A percentile compares a stretch with the other conserved stretches of the same genome.
phyloP scores from a whole-genome alignment of 2,113 vertebrate species.

The Trachemys scripta region DNA sequence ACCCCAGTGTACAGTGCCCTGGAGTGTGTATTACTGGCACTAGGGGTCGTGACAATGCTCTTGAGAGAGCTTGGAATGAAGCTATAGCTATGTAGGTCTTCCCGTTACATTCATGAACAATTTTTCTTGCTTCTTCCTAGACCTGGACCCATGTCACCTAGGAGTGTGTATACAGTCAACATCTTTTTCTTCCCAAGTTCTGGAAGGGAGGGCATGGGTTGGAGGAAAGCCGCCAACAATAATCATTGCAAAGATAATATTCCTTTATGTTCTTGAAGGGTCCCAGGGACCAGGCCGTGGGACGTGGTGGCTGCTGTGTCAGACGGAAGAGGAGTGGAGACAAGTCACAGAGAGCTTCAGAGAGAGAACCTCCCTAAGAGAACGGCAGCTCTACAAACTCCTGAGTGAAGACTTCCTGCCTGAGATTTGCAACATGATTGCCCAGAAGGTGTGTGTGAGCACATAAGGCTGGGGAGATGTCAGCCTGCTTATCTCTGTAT shows the following conservation, averaged over 20 bases:
- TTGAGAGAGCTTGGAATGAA: neutral
- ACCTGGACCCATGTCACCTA: neutral
- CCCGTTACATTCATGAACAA: neutral
- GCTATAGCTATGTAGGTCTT: neutral
- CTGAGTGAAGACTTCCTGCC: conserved; percentile 98
- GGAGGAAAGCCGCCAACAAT: neutral
- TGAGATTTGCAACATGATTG: conserved; percentile 97
- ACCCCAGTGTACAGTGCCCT: neutral
- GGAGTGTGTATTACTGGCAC: neutral
- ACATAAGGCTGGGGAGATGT: neutral
- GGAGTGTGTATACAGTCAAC: neutral
- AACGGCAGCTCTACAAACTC: conserved; percentile 94
- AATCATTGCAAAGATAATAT: conserved; percentile 26
- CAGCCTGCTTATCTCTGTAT: conserved; percentile 66
- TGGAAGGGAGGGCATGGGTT: neutral
- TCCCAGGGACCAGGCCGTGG: conserved; percentile 86
- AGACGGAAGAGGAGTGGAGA: conserved; percentile 95
- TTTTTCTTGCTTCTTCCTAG: neutral
- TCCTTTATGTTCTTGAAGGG: conserved; percentile 66
- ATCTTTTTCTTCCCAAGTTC: neutral
- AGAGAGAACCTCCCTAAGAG: conserved; percentile 91
- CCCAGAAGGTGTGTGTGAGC: conserved; percentile 89
- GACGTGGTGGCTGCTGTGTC: conserved; percentile 94
- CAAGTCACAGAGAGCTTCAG: conserved; percentile 94
- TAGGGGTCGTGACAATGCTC: neutral